Conservation (phyloP, 2,797 vertebrate genomes). For the Nannoperca obscura region DNA sequence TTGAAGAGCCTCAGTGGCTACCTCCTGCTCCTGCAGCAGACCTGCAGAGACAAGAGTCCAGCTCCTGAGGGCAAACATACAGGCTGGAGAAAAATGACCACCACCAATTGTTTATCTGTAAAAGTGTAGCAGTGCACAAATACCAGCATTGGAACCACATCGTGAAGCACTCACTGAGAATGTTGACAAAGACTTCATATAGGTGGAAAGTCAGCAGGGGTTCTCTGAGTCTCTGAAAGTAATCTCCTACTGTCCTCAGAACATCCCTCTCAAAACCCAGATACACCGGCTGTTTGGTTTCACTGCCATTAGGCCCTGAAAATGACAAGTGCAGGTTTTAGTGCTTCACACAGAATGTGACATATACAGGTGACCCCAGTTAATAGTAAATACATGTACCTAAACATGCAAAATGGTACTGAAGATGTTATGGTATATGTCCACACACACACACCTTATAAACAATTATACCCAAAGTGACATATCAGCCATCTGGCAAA, state of each 20-base stretch:
- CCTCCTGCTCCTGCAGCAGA: slow-evolving; percentile 86
- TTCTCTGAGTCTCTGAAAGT: slow-evolving; percentile 91
- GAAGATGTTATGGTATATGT: not conserved
- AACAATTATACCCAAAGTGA: not conserved
- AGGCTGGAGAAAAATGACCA: slow-evolving; percentile 9
- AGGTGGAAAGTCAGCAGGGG: slow-evolving; percentile 94
- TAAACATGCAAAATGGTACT: not conserved
- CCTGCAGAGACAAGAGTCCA: slow-evolving; percentile 51
- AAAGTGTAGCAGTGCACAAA: not conserved
- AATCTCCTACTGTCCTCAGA: slow-evolving; percentile 93
- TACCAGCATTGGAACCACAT: not conserved
- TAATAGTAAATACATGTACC: not conserved
- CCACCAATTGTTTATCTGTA: not conserved
- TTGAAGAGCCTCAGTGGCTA: slow-evolving; percentile 92
- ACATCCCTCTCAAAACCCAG: slow-evolving; percentile 94
- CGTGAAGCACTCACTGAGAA: slow-evolving; percentile 89
- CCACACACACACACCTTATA: not conserved
- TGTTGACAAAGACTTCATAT: slow-evolving; percentile 95
- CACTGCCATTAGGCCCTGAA: slow-evolving; percentile 83
- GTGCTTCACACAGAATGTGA: not conserved
- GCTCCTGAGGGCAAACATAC: slow-evolving; percentile 4
- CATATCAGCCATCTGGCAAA: not conserved
- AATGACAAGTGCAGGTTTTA: slow-evolving; percentile 5
- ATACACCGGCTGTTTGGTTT: slow-evolving; percentile 91
- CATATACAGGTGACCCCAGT: not conserved